Percentiles rank a stretch among this genome's conserved stretches.
Conservation (phyloP, 2,797 vertebrate species). For the Callimico goeldii region DNA sequence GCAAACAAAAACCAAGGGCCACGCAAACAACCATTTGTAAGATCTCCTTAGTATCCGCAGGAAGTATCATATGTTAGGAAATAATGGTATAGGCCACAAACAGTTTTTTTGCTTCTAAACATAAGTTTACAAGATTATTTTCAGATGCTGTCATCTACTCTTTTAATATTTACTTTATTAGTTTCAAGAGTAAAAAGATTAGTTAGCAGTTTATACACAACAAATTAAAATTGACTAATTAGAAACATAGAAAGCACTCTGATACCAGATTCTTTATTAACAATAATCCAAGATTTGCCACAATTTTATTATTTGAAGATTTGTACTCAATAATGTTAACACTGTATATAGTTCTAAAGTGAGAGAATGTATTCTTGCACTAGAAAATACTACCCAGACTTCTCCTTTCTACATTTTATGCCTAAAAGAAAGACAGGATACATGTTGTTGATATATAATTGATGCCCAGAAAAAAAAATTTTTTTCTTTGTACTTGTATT, state of each 20-base stretch:
- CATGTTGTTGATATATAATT: not conserved
- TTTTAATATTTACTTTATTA: constrained; percentile 23
- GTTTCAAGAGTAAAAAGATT: constrained; percentile 34
- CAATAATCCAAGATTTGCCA: not conserved
- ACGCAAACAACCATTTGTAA: constrained; percentile 8
- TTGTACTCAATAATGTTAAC: not conserved
- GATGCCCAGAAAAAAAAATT: constrained; percentile 3
- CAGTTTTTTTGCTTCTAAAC: not conserved
- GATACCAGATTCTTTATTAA: constrained; percentile 44
- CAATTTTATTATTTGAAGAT: constrained; percentile 5
- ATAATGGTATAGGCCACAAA: not conserved
- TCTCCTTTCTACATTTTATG: not conserved
- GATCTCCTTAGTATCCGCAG: not conserved
- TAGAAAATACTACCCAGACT: constrained; percentile 9
- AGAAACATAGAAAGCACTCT: constrained; percentile 8
- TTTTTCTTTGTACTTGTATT: constrained; percentile 32
- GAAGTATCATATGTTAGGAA: not conserved
- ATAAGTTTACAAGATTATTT: constrained; percentile 32
- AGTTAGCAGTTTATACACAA: not conserved
- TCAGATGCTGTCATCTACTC: not conserved
- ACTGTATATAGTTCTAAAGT: constrained; percentile 20
- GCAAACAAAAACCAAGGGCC: constrained; percentile 24
- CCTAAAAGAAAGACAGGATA: not conserved
- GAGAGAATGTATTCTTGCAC: constrained; percentile 15
- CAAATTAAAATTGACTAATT: not conserved